These are phyloP conservation scores for Elysia chlorotica DNA, from an alignment of 1,140 invertebrate genomes.

Conservation along the genomic window DNA sequence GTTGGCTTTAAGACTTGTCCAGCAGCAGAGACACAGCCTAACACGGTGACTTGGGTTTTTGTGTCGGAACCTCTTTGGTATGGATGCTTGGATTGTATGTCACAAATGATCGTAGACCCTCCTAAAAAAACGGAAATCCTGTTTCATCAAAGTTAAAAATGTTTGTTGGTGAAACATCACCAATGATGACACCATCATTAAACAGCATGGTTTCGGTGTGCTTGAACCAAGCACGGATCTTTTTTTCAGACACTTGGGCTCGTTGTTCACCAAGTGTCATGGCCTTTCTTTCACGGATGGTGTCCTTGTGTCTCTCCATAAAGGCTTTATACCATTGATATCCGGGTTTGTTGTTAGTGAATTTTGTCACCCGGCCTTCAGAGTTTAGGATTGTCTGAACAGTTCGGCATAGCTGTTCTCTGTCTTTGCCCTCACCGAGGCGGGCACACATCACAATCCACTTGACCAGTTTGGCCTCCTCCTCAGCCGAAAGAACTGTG, in stretches of 20 bases:
- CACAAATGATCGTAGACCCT: background rate
- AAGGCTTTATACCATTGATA: background rate
- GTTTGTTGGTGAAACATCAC: background rate
- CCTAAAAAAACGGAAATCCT: background rate
- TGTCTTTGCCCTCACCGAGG: background rate
- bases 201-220: background rate
- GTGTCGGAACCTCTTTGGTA: background rate
- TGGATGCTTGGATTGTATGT: background rate
- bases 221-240: background rate
- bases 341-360: conserved; percentile 1
- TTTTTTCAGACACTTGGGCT: background rate
- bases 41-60: background rate
- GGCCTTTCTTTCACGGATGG: background rate
- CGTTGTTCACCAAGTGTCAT: conserved; percentile 1
- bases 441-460: background rate
- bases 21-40: background rate
- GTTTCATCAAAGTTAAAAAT: background rate
- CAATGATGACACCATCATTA: background rate
- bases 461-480: background rate
- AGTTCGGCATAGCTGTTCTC: background rate
- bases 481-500: background rate
- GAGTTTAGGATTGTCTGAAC: background rate
- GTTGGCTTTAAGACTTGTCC: background rate
- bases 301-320: background rate
- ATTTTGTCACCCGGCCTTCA: background rate